Evolutionary conservation across 92 coral and sea anemone species (phyloP), one percentile per base, ranked within the genome.

Genomic region (Phenganax subtilis): DNA sequence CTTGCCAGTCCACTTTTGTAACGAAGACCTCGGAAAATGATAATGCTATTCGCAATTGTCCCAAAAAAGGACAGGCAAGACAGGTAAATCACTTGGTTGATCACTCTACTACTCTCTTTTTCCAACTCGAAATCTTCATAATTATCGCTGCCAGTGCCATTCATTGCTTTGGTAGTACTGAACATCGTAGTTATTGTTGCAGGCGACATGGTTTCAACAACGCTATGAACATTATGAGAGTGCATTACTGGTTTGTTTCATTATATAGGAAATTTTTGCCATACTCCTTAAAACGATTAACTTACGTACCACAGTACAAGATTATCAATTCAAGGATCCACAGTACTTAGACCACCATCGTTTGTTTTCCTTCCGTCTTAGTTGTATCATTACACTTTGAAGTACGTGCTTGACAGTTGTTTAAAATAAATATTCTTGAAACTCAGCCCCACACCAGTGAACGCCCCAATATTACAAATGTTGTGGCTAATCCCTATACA

Each of bases 271-370:
- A 11, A 51, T 6, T 14, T 68, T 30, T 10, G 73, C 52, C 73
- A 25, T 16, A 54, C 30, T 68, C 31, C 14, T 10, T 68, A 68
- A 68, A 30, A 51, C 47, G 53, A 68, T 68, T 68, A 68, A 28
- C 16, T 20, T 68, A 44, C 31, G 73, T 44, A 68, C 53, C 54
- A 11, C 54, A 29, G 31, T 68, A 68, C 73, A 68, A 68, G 73
- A 68, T 68, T 68, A 68, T 30, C n/a, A 68, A 68, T 68, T 68
- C 73, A 68, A 68, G 73, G 53, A 68, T 68, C 73, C 30, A 68
- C 1, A 1, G 11, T 14, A 30, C 17, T 30, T 28, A 6, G 53
- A 44, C 73, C 73, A 68, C 73, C 73, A 10, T 68, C 73, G 11
- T 68, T 68, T 68, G 73, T 68, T 68, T 68, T 68, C 73, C 54